Evolutionary conservation across 2,113 vertebrate species (phyloP).

Genomic region (Mustela lutreola): DNA sequence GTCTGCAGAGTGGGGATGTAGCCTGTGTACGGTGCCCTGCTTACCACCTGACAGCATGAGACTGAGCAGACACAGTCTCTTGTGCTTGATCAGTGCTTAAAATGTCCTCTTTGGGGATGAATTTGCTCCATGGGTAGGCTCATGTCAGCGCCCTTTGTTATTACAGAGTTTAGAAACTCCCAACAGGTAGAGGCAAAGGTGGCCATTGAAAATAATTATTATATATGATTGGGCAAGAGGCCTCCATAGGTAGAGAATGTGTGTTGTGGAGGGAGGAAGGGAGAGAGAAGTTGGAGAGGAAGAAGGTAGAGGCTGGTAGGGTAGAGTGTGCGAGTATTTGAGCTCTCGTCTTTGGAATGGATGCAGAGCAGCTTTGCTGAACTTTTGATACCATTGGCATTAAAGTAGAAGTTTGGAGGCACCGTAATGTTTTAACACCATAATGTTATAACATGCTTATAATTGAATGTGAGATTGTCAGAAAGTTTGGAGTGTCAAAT

Average conservation of each 20-base stretch:
- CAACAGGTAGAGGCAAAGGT: not conserved
- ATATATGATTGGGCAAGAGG: not conserved
- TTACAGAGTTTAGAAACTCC: conserved; percentile 8
- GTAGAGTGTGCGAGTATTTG: not conserved
- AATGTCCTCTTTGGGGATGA: not conserved
- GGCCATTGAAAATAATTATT: conserved; percentile 28
- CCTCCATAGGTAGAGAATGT: not conserved
- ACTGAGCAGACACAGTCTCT: not conserved
- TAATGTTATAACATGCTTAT: not conserved
- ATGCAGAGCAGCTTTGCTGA: not conserved
- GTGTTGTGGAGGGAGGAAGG: not conserved
- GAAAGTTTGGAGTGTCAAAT: conserved; percentile 1
- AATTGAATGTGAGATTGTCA: conserved; percentile 9
- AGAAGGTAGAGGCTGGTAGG: not conserved
- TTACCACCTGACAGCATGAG: not conserved
- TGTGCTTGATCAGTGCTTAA: not conserved
- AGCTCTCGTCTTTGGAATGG: not conserved
- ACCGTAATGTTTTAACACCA: not conserved
- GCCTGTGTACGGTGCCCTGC: not conserved
- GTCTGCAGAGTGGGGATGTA: not conserved
- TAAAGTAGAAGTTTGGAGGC: conserved; percentile 16
- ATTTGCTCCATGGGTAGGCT: not conserved
- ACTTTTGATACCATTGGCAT: not conserved
- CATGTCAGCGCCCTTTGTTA: conserved; percentile 2
- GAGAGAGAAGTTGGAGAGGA: not conserved